Base-by-base conservation (phyloP, 2,888 invertebrate species). In the Standfussiana lucernea region DNA sequence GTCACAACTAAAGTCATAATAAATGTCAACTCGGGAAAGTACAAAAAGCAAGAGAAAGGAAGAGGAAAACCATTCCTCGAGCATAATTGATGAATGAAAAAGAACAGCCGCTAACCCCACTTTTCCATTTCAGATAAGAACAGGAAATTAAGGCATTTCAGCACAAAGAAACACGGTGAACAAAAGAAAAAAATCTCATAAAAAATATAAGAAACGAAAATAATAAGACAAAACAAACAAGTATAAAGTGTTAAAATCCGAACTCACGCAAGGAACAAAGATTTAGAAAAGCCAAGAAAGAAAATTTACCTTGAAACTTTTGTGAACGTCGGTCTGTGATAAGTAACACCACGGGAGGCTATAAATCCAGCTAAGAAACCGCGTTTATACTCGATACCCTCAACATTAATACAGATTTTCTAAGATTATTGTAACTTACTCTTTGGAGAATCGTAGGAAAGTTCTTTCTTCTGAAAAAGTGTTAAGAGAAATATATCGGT, bases 331-430 rank as follows among this genome's bases (percentile, higher is more conserved):
- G 89, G 89, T 87, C 86, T 80, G 91, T 91, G 92, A 93, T 93
- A 93, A 92, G 90, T 93, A 91, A 92, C 89, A 89, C 90, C 91
- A 86, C 90, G 88, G 90, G 88, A 88, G 90, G 86, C 90, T 82
- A 92, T 93, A 93, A 93, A 93, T 93, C 89, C 79, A 75, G 79
- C 85, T 89, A 91, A 92, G 91, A 91, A 91, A 92, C 91, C 90
- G 84, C 93, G 88, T 91, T 92, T 92, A 91, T 91, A 90, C 89
- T 91, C 90, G 90, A 93, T 91, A 91, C 90, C 89, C 88, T 69
- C 78, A 83, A 91, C 92, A 93, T 93, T 93, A 93, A 93, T 93
- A 93, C 91, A 91, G 91, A 93, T 93, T 93, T 92, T 91, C 87
- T 86, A 84, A 90, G 91, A 92, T 93, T 91, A 92, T 91, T 90